These are phyloP conservation scores for Pholis gunnellus DNA, from an alignment of 2,113 vertebrate genomes.

Conservation along the genomic window DNA sequence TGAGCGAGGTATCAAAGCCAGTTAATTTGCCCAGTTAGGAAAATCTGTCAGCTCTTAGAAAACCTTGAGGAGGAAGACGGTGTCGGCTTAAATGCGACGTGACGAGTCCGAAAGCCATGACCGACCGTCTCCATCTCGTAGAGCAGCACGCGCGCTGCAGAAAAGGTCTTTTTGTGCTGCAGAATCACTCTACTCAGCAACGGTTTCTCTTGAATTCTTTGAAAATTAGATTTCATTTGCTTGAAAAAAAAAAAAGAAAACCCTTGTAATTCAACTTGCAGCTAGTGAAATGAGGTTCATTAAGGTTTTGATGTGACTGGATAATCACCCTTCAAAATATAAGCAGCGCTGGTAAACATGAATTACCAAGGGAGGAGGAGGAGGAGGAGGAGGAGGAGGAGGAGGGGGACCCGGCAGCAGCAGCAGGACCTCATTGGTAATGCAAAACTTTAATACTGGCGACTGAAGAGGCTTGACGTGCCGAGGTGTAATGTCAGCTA, in stretches of 20 bases:
- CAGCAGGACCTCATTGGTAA: slow-evolving; percentile 63
- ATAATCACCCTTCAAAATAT: slow-evolving; percentile 70
- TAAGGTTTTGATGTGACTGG: slow-evolving; percentile 67
- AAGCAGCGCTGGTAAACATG: slow-evolving; percentile 65
- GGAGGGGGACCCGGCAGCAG: not conserved
- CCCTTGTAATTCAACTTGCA: slow-evolving; percentile 9
- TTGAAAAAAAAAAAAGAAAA: slow-evolving; percentile 14
- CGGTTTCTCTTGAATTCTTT: slow-evolving; percentile 35
- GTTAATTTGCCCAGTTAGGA: slow-evolving; percentile 73
- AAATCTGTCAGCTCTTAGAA: slow-evolving; percentile 68
- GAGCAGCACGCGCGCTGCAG: slow-evolving; percentile 17
- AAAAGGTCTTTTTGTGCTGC: slow-evolving; percentile 59
- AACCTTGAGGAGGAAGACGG: slow-evolving; percentile 44
- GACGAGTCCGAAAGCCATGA: slow-evolving; percentile 64
- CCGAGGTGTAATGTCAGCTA: slow-evolving; percentile 83
- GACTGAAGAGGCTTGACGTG: slow-evolving; percentile 51
- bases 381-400: not conserved
- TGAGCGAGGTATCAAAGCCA: slow-evolving; percentile 73
- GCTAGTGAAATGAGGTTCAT: slow-evolving; percentile 60
- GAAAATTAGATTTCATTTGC: slow-evolving; percentile 37
- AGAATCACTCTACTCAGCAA: slow-evolving; percentile 67
- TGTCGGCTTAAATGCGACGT: slow-evolving; percentile 72
- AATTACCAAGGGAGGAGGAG: slow-evolving; percentile 28
- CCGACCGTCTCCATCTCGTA: slow-evolving; percentile 61
- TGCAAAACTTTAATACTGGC: slow-evolving; percentile 62